phyloP scores from a whole-genome alignment of 2,888 invertebrate species.

The Helleia helle region DNA sequence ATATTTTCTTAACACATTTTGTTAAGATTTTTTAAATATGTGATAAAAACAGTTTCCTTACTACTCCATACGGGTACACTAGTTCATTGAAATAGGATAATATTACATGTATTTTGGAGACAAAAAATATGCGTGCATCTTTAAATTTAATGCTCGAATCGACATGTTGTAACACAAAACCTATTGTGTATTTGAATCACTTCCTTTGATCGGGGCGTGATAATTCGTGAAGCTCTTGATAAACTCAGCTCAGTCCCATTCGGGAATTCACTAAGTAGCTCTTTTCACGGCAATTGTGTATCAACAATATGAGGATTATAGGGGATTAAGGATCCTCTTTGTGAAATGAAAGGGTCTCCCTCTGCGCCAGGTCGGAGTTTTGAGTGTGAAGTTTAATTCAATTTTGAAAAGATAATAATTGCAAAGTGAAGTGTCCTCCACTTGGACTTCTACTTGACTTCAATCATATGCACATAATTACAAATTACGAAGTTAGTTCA shows the following conservation, averaged over 20 bases:
- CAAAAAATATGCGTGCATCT: slow-evolving; percentile 14
- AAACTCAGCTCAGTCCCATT: slow-evolving; percentile 31
- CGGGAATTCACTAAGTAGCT: slow-evolving; percentile 45
- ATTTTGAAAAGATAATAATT: slow-evolving; percentile 25
- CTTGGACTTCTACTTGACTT: slow-evolving; percentile 1
- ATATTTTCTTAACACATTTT: too few relatives aligned
- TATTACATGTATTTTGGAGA: too few relatives aligned
- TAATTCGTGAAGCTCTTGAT: slow-evolving; percentile 37
- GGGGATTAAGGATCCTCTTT: slow-evolving; percentile 47
- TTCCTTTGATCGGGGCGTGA: slow-evolving; percentile 60
- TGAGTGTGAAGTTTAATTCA: slow-evolving; percentile 34
- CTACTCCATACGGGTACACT: too few relatives aligned
- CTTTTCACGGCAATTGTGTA: slow-evolving; percentile 66
- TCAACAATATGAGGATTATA: slow-evolving; percentile 54
- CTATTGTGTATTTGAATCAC: slow-evolving; percentile 39
- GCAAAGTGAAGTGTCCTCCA: slow-evolving; percentile 27
- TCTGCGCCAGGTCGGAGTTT: slow-evolving; percentile 24
- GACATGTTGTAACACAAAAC: slow-evolving; percentile 46
- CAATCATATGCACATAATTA: too few relatives aligned
- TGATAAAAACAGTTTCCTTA: too few relatives aligned
- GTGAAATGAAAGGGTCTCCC: slow-evolving; percentile 30
- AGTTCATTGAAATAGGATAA: too few relatives aligned
- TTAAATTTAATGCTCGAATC: slow-evolving; percentile 18
- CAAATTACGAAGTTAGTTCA: too few relatives aligned
- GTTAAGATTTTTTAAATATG: too few relatives aligned